Percentiles rank a stretch among this genome's conserved stretches.
These are phyloP conservation scores for Archips xylosteana DNA, from an alignment of 2,888 invertebrate genomes.

Conservation along the genomic window DNA sequence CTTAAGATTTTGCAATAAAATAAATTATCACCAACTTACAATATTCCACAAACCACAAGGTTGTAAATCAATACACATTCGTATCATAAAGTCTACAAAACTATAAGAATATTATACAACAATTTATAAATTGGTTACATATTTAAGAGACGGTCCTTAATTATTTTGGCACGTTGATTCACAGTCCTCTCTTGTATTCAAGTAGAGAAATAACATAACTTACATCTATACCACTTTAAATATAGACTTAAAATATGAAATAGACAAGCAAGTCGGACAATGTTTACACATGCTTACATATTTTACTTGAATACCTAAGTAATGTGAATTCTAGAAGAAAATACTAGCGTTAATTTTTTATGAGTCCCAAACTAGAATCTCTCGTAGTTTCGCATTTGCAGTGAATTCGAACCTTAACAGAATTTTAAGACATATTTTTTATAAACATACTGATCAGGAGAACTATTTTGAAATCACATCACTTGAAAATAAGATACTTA, in stretches of 20 bases:
- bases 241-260: slow-evolving; percentile 4
- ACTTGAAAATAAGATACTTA: too few species aligned
- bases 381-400: neutral
- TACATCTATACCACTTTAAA: slow-evolving; percentile 17
- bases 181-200: slow-evolving; percentile 54
- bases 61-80: slow-evolving; percentile 30
- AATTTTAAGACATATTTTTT: too few species aligned
- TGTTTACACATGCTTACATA: neutral
- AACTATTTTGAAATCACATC: too few species aligned
- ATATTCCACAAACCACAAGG: slow-evolving; percentile 21
- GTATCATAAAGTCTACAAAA: slow-evolving; percentile 34
- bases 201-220: slow-evolving; percentile 44
- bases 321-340: neutral
- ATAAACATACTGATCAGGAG: too few species aligned
- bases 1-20: slow-evolving; percentile 40
- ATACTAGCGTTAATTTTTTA: neutral
- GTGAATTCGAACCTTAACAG: neutral
- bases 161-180: slow-evolving; percentile 71
- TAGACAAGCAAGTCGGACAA: slow-evolving; percentile 1
- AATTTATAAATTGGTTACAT: slow-evolving; percentile 37
- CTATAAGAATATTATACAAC: slow-evolving; percentile 38
- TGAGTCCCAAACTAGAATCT: neutral
- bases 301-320: neutral
- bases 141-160: slow-evolving; percentile 47
- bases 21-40: slow-evolving; percentile 25